A percentile compares a stretch with the other conserved stretches of the same genome.
Evolutionary conservation across 2,797 vertebrate genomes (phyloP).

Genomic region (Sebastes oblongus): DNA sequence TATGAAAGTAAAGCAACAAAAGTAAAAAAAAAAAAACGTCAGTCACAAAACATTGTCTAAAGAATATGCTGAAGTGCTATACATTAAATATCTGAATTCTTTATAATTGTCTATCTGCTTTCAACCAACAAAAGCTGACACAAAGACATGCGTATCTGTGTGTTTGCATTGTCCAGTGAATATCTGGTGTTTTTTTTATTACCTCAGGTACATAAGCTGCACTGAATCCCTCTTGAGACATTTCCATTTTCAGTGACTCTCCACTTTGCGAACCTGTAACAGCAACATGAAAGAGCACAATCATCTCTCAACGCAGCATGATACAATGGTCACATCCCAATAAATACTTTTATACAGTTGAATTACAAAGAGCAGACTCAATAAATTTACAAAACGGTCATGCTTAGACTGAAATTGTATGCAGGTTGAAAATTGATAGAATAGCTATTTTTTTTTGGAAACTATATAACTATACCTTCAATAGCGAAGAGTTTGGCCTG

Average conservation of each 20-base stretch:
- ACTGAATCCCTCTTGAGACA: conserved; percentile 80
- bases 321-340: neutral
- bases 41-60: neutral
- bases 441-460: neutral
- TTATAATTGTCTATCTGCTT: neutral
- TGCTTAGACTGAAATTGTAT: neutral
- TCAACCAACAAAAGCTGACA: neutral
- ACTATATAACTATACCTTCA: conserved; percentile 61
- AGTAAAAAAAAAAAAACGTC: neutral
- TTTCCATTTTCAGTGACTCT: conserved; percentile 72
- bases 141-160: neutral
- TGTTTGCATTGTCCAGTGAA: neutral
- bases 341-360: neutral
- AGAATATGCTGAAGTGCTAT: neutral
- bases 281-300: neutral
- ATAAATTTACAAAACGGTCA: neutral
- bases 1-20: neutral
- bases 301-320: neutral
- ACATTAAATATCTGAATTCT: neutral
- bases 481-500: conserved; percentile 78
- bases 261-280: conserved; percentile 74
- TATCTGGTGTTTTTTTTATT: neutral
- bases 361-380: neutral
- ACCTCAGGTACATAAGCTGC: conserved; percentile 56
- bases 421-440: neutral